Evolutionary conservation across 2,888 invertebrate genomes (phyloP).

Genomic region (Pollenia griseotomentosa): DNA sequence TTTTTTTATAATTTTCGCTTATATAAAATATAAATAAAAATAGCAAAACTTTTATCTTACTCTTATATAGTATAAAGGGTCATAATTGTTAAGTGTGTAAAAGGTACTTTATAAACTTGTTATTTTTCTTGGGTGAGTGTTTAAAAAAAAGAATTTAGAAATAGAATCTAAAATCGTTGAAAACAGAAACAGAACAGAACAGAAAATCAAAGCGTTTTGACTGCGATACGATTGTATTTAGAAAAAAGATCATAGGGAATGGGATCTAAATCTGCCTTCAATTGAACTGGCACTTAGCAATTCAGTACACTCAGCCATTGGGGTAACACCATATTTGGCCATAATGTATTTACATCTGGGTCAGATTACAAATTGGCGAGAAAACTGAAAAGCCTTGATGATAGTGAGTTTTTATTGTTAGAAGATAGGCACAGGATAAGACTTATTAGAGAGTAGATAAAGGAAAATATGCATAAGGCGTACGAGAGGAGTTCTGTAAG

Average conservation of each 20-base stretch:
- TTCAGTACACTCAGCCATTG: conserved; percentile 40
- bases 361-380: conserved; percentile 42
- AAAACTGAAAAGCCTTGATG: conserved; percentile 24
- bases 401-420: background rate
- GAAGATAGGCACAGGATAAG: background rate
- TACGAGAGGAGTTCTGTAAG: background rate
- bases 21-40: too few relatives aligned
- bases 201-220: background rate
- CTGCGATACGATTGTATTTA: background rate
- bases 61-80: too few relatives aligned
- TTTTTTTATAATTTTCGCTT: too few relatives aligned
- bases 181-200: too few relatives aligned
- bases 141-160: too few relatives aligned
- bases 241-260: background rate
- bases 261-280: background rate
- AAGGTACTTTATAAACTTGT: too few relatives aligned
- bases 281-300: background rate
- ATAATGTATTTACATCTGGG: conserved; percentile 22
- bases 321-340: too few relatives aligned
- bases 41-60: too few relatives aligned
- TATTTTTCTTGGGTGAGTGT: too few relatives aligned
- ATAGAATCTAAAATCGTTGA: too few relatives aligned
- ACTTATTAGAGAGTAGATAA: background rate
- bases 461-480: conserved; percentile 7
- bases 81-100: too few relatives aligned